Evolutionary conservation across 2,888 invertebrate species (phyloP), one percentile per base, ranked within the genome.

Genomic region (Crioceris asparagi): DNA sequence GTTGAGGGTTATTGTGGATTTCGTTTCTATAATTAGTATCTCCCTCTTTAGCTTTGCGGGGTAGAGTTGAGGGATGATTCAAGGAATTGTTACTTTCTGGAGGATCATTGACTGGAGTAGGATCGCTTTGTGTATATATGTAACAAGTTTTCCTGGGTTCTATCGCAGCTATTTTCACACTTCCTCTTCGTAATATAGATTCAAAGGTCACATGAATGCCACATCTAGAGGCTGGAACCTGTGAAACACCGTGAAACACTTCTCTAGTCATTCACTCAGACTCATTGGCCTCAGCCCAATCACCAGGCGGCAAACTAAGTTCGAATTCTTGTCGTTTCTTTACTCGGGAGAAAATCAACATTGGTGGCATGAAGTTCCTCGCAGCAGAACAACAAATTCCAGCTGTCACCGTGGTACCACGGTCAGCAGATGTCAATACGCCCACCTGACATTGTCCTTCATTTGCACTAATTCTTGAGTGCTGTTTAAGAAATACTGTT

Each of bases 181-280:
- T 11, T 3, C 26, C 12, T 25, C 11, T 3, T 25, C 7, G 26
- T 3, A 4, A 25, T 4, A 25, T 21, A 6, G 7, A 7, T 21
- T 10, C 10, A 21, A 21, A 21, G 21, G 21, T 21, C 10, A 7
- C n/a, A 25, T 11, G 12, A 25, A 3, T 4, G 34, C 23, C 2
- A 43, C 34, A 32, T 42, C 46, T 16, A 44, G 33, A 11, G 44
- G 44, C 19, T 44, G 44, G 6, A 46, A 16, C 4, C 37, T 25
- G 27, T 21, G 21, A 21, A 21, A 21, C 7, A 7, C 7, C 21
- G 10, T 21, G 10, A 21, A 21, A 21, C 6, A 21, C 21, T 7
- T 10, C 21, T 21, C 7, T 21, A 7, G n/a, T 21, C 10, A 21
- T 21, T 10, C 10, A 21, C 6, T 10, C 21, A 7, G 21, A 21